Evolutionary conservation across 2,797 vertebrate species (phyloP).

Genomic region (Notolabrus celidotus): DNA sequence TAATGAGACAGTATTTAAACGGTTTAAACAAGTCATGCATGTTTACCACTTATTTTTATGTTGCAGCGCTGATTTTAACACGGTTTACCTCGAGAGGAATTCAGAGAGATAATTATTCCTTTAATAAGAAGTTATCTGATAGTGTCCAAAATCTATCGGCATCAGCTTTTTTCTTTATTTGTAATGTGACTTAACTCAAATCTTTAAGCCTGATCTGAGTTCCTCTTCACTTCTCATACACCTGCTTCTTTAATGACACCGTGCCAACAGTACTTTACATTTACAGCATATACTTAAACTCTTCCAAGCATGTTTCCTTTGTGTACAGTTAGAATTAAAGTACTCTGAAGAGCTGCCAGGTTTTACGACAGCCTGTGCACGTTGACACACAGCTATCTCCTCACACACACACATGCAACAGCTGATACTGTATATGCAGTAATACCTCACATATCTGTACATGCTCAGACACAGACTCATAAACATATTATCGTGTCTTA

Average conservation of each 20-base stretch:
- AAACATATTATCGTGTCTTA: background rate
- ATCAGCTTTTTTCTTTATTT: too few relatives aligned
- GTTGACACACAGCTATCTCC: background rate
- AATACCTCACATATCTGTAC: background rate
- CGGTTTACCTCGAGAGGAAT: background rate
- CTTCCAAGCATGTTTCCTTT: background rate
- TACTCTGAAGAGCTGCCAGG: background rate
- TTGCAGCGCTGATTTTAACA: too few relatives aligned
- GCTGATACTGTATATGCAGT: too few relatives aligned
- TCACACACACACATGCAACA: background rate
- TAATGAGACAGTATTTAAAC: background rate
- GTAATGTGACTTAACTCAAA: too few relatives aligned
- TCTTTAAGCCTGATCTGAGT: too few relatives aligned
- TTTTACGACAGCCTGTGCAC: background rate
- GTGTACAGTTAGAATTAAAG: background rate
- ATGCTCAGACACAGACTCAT: conserved; percentile 2
- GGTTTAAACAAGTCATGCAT: background rate
- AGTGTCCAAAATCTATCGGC: too few relatives aligned
- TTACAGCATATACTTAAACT: background rate
- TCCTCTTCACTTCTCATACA: too few relatives aligned
- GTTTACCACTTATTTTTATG: rapidly evolving
- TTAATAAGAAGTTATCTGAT: background rate
- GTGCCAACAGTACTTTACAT: background rate
- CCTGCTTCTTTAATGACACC: too few relatives aligned
- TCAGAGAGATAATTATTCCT: background rate